Percentiles rank a stretch among this genome's conserved stretches.
phyloP scores from a whole-genome alignment of 2,113 vertebrate species.

The Poeciliopsis retropinna region DNA sequence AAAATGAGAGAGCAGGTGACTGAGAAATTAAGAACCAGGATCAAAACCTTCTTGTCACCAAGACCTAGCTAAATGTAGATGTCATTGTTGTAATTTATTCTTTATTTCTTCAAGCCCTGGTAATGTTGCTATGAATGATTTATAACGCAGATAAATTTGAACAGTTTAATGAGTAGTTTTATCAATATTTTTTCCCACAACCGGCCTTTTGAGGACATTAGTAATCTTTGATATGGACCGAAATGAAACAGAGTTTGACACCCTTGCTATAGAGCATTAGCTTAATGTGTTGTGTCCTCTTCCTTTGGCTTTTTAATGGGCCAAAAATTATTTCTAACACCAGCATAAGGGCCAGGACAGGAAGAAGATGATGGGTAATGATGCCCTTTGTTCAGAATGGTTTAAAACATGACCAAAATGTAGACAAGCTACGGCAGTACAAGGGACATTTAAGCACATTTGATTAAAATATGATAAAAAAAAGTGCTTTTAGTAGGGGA shows the following conservation, averaged over 20 bases:
- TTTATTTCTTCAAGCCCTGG: slow-evolving; percentile 25
- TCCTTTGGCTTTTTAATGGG: neutral
- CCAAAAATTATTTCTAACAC: no score
- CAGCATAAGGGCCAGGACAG: neutral
- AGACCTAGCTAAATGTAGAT: slow-evolving; percentile 49
- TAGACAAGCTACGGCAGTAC: neutral
- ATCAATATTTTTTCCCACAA: no score
- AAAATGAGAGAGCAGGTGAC: slow-evolving; percentile 9
- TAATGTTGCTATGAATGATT: slow-evolving; percentile 14
- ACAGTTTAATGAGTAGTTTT: no score
- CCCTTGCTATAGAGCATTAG: neutral
- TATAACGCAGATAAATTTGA: neutral
- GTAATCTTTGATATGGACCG: no score
- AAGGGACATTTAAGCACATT: neutral
- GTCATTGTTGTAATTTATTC: slow-evolving; percentile 28
- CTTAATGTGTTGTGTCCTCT: neutral
- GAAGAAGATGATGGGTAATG: neutral
- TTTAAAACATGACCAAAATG: neutral
- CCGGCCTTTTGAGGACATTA: no score
- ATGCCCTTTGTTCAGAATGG: neutral
- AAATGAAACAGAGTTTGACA: no score
- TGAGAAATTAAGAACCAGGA: slow-evolving; percentile 7
- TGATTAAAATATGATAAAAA: neutral
- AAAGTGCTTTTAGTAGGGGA: no score
- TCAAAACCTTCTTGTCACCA: slow-evolving; percentile 35